These are phyloP conservation scores for Sus scrofa DNA, from an alignment of 2,113 vertebrate genomes.

Conservation along the genomic window T2T-Sscrofa CM000823.6:24740501-24741000, in stretches of 20 bases:
- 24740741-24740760: not conserved
- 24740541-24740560: not conserved
- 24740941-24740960: slow-evolving; percentile 43
- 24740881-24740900: slow-evolving; percentile 43
- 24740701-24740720: not conserved
- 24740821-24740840: not conserved
- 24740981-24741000: slow-evolving; percentile 6
- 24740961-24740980: slow-evolving; percentile 60
- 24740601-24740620: not conserved
- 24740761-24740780: slow-evolving; percentile 19
- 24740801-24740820: slow-evolving; percentile 9
- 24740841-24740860: not conserved
- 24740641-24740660: not conserved
- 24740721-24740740: not conserved
- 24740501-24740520: slow-evolving; percentile 8
- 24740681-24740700: not conserved
- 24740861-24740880: slow-evolving; percentile 52
- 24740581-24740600: not conserved
- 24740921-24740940: slow-evolving; percentile 23
- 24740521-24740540: not conserved
- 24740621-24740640: not conserved
- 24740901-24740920: slow-evolving; percentile 40
- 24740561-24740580: not conserved
- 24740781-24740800: not conserved
- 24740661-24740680: slow-evolving; percentile 13